Percentiles rank a stretch among this genome's conserved stretches.
Conservation (phyloP, 2,888 invertebrate species). For the Diarsia rubi region DNA sequence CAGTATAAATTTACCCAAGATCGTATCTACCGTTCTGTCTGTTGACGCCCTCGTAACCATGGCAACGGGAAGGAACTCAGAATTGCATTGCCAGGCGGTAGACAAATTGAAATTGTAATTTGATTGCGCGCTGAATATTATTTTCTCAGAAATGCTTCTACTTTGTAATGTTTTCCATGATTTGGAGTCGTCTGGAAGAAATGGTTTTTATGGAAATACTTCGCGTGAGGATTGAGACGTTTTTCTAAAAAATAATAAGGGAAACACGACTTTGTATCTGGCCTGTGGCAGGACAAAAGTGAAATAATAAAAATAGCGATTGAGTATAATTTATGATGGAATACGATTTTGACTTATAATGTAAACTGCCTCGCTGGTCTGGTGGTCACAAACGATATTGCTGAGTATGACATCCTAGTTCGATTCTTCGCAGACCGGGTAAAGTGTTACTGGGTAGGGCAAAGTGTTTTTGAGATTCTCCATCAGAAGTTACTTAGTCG, state of each 20-base stretch:
- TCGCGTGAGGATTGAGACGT: background rate
- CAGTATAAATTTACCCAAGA: conserved; percentile 43
- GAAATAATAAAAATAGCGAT: background rate
- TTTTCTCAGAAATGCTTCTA: conserved; percentile 44
- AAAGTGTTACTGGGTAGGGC: too few relatives aligned
- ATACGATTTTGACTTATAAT: background rate
- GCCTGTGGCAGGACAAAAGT: background rate
- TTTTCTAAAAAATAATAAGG: conserved; percentile 11
- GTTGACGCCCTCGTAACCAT: conserved; percentile 71
- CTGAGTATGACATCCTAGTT: too few relatives aligned
- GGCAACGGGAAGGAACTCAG: conserved; percentile 59
- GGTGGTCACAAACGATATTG: background rate
- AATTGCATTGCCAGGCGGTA: conserved; percentile 55
- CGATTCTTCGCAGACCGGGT: too few relatives aligned
- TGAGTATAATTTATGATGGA: background rate
- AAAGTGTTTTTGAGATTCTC: background rate
- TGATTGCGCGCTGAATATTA: conserved; percentile 56
- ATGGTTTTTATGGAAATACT: conserved; percentile 23
- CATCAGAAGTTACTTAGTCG: background rate
- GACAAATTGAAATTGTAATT: conserved; percentile 68
- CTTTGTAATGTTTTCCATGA: conserved; percentile 45
- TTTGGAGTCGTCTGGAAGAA: conserved; percentile 20
- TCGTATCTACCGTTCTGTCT: conserved; percentile 51
- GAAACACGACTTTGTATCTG: background rate
- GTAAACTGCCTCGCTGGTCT: background rate